Base-by-base conservation (phyloP, 2,888 invertebrate genomes). In the Phania funesta region DNA sequence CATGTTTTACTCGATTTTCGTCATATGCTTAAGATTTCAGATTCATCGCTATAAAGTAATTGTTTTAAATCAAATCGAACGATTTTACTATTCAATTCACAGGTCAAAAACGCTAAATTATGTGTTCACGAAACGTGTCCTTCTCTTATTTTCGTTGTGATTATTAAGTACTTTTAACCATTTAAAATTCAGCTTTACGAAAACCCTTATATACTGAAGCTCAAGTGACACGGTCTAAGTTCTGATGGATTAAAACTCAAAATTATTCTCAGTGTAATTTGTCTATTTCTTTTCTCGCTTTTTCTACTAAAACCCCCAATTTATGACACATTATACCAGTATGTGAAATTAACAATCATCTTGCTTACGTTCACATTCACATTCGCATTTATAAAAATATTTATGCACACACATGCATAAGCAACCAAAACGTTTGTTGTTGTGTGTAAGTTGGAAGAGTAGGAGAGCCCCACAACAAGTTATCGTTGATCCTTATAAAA, bases 291-390 rank as follows among this genome's bases (percentile, higher is more conserved):
- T 22, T n/a, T 56, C n/a, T 60, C 3, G 11, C 48, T 32, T 8
- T 46, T 50, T n/a, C 18, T 48, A 46, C 22, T 1, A 58, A 70
- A 80, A 65, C 56, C 65, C 32, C 75, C 54, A 81, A 81, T 81
- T 76, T 81, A 81, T 74, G 76, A 54, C 54, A 76, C 67, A 52
- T 71, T 71, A n/a, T n/a, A 54, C 24, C 6, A 46, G 24, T 48
- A 48, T 38, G 8, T 71, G 38, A 58, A 71, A 35, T 60, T 46
- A 68, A 44, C 41, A 68, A 62, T 60, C 50, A 68, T 68, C 9
- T 35, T 71, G 70, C 44, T 50, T 32, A 50, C 46, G 9, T 50
- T 50, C 58, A 41, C 41, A 78, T 24, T 60, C 35, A 68, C 16
- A 73, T 54, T 62, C 26, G 13, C 38, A 76, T 71, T 18, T 26